Base-by-base conservation (phyloP, 2,113 vertebrate genomes). In the Hyperoodon ampullatus region DNA sequence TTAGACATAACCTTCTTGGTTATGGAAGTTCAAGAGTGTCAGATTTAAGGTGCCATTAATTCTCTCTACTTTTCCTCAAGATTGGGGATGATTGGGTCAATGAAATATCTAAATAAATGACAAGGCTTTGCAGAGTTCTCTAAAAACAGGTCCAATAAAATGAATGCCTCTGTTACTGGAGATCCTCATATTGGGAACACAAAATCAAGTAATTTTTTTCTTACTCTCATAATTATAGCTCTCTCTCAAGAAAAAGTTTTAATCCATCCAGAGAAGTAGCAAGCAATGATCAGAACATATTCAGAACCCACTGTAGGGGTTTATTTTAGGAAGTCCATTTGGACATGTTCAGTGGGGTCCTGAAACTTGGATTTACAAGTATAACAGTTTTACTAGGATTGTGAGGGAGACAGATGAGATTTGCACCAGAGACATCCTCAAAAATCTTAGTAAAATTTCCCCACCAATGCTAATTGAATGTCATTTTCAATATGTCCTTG, bases 261-360 rank as follows among this genome's bases (percentile, higher is more conserved):
- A 72, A 1, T 78, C 12, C 13, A 77, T 70, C 33, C 33, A 72
- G 30, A 84, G n/a, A 90, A 91, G 61, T 90, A 82, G 16, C 70
- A 80, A 78, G 11, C 53, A 83, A 21, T 88, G 61, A 78, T 82
- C 42, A 95, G 90, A 94, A 89, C 53, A 93, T 19, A 91, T 65
- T 92, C 55, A 88, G 53, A 95, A 72, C 12, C 61, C 42, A 50
- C 15, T 53, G 3, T 6, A 63, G 33, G 19, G 42, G 61, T 42
- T 90, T 63, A 30, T 83, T 90, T 90, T 93, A 88, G 96, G n/a
- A 96, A 90, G 28, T 65, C 18, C 6, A 21, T 77, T 66, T 83
- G 35, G 8, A 89, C 58, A 44, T 14, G 11, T 47, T 84, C 53
- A 44, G 16, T 65, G 81, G 55, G 18, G 19, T 42, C 44, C 61